Evolutionary conservation across 1,140 invertebrate species (phyloP), one percentile per base, ranked within the genome.

Genomic region (Drosophila quadrilineata): DNA sequence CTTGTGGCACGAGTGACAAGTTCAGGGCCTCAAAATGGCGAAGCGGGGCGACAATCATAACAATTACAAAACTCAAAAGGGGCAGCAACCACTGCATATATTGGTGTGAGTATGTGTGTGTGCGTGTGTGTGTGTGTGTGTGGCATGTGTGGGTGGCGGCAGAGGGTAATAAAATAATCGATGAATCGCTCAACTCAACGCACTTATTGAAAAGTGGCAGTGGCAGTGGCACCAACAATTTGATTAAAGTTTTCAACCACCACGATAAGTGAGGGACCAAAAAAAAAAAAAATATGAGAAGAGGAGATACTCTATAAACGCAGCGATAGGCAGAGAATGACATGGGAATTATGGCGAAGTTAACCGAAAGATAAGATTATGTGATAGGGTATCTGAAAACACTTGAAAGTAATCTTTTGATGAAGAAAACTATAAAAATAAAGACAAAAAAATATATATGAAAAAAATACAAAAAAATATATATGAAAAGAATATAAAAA

Each of bases 1-100:
- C 71, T 80, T 80, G 76, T 82, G 76, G 77, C 76, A 72, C 79
- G 59, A 76, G 71, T 66, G 76, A 76, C 77, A 82, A 82, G 76
- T 80, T 56, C 19, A 33, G 26, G 17, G 48, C 16, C 48, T 28
- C 38, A 31, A 21, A n/a, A 16, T 45, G 29, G 21, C 45, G 14
- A 33, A 53, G 49, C 33, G 48, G 43, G 5, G n/a, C 21, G 24
- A 67, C 49, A 62, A 14, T 54, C 58, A 67, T 67, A 67, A 67
- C 58, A 67, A 67, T 67, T 62, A 62, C 46, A 36, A 16, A 29
- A 19, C 17, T 38, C 35, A 38, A 29, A n/a, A n/a, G n/a, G n/a
- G n/a, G n/a, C n/a, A n/a, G n/a, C n/a, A n/a, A n/a, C n/a, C 10
- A 14, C 36, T 57, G 33, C 28, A 14, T 8, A 16, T 4, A n/a